Evolutionary conservation across 2,888 invertebrate species (phyloP), one percentile per base, ranked within the genome.

Genomic region (Papilio demoleus): DNA sequence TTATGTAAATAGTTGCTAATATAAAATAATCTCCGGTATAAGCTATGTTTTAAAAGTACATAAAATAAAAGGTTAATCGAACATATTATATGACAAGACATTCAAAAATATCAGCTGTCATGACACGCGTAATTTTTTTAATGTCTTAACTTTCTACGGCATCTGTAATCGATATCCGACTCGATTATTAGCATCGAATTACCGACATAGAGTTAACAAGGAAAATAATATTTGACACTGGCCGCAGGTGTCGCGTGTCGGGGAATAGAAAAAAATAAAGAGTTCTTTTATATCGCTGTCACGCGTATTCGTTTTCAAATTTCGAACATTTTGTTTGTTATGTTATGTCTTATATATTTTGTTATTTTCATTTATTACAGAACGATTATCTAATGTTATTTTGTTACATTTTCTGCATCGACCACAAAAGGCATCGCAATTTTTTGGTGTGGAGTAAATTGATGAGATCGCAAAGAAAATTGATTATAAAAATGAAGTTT

Each of bases 211-310:
- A 79, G 80, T 82, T 87, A 84, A 85, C 86, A 80, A 88, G 83
- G 83, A 89, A 90, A 88, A 87, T 88, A 84, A 88, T 91, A 91
- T 90, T 87, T 79, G 87, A 88, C 84, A 85, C 88, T 83, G 82
- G 79, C 77, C 82, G 73, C 79, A 76, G 85, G 89, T 90, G 84
- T 90, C 84, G 78, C 81, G 83, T 90, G 84, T 81, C 87, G 70
- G 72, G 81, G 80, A 81, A 84, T 74, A 72, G 73, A 75, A 76
- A 75, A 76, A 76, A 75, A 59, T 31, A 17, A 59, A 38, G 9
- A n/a, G 45, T 14, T 45, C n/a, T 38, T 63, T 56, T 63, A 38
- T 36, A 34, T 27, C 14, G 68, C 58, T 58, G 45, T 45, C 56
- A 68, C 36, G 34, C 22, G 27, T 40, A 60, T 53, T 58, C 34